Conservation (phyloP, 1,140 invertebrate genomes). For the Adelges cooleyi region DNA sequence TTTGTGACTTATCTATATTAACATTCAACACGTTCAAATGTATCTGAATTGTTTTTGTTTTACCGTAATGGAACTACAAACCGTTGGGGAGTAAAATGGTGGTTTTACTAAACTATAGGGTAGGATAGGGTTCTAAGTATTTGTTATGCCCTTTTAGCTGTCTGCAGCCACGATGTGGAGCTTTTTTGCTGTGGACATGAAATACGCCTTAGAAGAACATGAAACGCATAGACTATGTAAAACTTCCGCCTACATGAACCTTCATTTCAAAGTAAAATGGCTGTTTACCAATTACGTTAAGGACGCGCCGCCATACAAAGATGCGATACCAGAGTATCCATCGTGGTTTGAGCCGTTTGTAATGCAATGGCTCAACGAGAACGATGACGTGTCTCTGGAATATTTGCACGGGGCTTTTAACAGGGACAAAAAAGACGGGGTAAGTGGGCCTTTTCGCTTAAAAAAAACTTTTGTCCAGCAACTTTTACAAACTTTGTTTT, state of each 20-base stretch:
- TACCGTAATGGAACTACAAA: too few species aligned
- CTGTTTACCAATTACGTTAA: conserved; percentile 97
- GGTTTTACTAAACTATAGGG: too few species aligned
- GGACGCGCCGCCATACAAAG: conserved; percentile 93
- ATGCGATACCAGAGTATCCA: conserved; percentile 74
- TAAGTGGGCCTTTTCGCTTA: conserved; percentile 43
- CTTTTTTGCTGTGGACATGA: conserved; percentile 93
- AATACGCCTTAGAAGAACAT: conserved; percentile 95
- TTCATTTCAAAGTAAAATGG: conserved; percentile 98
- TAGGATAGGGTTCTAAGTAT: neutral
- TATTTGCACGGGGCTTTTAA: conserved; percentile 98
- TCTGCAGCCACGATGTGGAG: conserved; percentile 97
- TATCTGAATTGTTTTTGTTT: neutral
- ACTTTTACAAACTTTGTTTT: conserved; percentile 24
- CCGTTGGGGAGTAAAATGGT: too few species aligned
- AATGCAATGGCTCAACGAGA: conserved; percentile 99
- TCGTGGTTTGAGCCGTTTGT: conserved; percentile 99
- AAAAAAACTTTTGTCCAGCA: neutral
- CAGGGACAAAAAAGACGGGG: conserved; percentile 96
- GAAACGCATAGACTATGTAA: conserved; percentile 91
- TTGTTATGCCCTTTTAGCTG: conserved; percentile 47
- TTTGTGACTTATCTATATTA: too few species aligned
- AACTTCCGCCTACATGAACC: conserved; percentile 98
- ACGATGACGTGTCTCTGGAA: conserved; percentile 97
- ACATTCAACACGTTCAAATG: neutral